Evolutionary conservation across 2,113 vertebrate species (phyloP).

Genomic region (Passer montanus): DNA sequence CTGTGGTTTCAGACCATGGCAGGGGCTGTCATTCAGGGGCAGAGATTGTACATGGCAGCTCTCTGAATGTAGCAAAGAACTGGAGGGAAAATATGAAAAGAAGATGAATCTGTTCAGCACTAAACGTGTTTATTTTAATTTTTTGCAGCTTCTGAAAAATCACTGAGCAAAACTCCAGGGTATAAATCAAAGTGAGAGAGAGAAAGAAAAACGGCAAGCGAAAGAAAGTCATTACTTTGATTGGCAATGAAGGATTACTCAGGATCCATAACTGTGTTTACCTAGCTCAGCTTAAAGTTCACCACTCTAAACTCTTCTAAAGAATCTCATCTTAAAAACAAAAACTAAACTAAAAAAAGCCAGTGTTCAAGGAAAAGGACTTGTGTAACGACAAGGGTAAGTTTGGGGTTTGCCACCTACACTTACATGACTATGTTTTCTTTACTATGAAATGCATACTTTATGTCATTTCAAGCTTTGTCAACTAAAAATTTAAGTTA

Average conservation of each 20-base stretch:
- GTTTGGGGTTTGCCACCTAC: background rate
- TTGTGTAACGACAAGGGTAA: background rate
- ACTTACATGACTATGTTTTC: background rate
- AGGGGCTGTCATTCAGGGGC: background rate
- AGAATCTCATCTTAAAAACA: background rate
- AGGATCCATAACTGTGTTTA: constrained; percentile 34
- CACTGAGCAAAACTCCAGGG: constrained; percentile 40
- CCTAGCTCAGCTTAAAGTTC: constrained; percentile 1
- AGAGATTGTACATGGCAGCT: background rate
- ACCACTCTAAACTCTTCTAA: background rate
- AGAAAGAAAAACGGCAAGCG: constrained; percentile 3
- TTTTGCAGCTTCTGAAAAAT: constrained; percentile 54
- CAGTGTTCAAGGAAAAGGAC: background rate
- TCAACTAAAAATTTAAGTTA: background rate
- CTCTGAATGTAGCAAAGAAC: background rate
- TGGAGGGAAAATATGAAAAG: constrained; percentile 24
- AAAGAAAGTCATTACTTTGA: constrained; percentile 54
- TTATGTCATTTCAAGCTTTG: background rate
- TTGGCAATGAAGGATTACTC: constrained; percentile 50
- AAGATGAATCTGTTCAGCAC: constrained; percentile 41
- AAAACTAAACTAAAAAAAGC: background rate
- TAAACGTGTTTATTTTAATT: constrained; percentile 62
- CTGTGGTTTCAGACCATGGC: background rate
- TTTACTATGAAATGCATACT: background rate
- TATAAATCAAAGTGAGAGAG: constrained; percentile 62